Percentiles rank a stretch among this genome's conserved stretches.
These are phyloP conservation scores for Chaetodon trifasciatus DNA, from an alignment of 2,797 vertebrate species.

Conservation along the genomic window DNA sequence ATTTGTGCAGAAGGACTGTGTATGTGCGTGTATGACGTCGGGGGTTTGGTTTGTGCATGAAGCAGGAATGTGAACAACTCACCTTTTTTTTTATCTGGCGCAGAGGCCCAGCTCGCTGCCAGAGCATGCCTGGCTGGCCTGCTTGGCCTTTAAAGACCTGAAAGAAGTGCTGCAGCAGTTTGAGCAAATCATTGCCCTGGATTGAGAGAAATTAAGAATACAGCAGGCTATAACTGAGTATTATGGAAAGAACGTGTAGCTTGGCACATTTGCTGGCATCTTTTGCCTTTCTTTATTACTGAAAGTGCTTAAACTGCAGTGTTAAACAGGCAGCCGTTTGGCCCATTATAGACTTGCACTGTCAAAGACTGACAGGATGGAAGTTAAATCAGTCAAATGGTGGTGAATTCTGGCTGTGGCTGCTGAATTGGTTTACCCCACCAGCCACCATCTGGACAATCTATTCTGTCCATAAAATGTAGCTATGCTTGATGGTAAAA, in stretches of 20 bases:
- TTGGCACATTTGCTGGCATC: slow-evolving; percentile 8
- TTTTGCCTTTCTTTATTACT: not conserved
- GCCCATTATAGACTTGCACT: not conserved
- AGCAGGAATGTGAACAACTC: slow-evolving; percentile 87
- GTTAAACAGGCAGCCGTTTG: slow-evolving; percentile 13
- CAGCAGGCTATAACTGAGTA: not conserved
- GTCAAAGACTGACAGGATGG: slow-evolving; percentile 47
- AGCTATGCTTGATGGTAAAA: slow-evolving; percentile 29
- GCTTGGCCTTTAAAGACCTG: slow-evolving; percentile 62
- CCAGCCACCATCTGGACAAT: slow-evolving; percentile 59
- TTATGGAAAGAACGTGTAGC: slow-evolving; percentile 8
- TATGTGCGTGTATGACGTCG: slow-evolving; percentile 66
- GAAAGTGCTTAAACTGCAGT: not conserved
- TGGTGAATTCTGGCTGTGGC: slow-evolving; percentile 46
- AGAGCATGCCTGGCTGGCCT: slow-evolving; percentile 77
- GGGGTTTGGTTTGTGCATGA: slow-evolving; percentile 86
- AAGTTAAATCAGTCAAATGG: slow-evolving; percentile 48
- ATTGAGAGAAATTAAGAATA: slow-evolving; percentile 51
- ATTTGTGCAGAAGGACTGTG: slow-evolving; percentile 61
- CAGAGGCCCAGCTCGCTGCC: slow-evolving; percentile 79
- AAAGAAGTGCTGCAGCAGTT: slow-evolving; percentile 49
- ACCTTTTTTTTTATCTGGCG: slow-evolving; percentile 82
- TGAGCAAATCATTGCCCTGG: slow-evolving; percentile 39
- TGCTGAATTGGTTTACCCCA: slow-evolving; percentile 35
- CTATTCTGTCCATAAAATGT: slow-evolving; percentile 43